Evolutionary conservation across 2,113 vertebrate species (phyloP).

Genomic region (Zosterops borbonicus): DNA sequence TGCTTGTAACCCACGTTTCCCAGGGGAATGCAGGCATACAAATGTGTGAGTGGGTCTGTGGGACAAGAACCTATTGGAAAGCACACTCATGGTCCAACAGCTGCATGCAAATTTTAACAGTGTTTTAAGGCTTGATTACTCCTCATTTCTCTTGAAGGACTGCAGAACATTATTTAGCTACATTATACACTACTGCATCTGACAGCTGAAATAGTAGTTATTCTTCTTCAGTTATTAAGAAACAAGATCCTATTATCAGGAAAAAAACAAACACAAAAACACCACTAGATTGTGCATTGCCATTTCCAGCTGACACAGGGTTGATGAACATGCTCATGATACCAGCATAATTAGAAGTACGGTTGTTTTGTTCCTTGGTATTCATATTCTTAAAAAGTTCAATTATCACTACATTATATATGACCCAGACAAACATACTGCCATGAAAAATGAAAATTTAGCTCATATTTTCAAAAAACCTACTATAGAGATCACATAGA

Average conservation of each 20-base stretch:
- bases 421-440: background rate
- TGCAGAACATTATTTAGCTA: background rate
- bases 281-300: background rate
- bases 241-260: background rate
- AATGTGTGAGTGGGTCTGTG: background rate
- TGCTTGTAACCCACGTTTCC: background rate
- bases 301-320: background rate
- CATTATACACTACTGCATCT: background rate
- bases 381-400: background rate
- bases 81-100: background rate
- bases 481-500: background rate
- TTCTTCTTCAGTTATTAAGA: background rate
- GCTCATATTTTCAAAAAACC: background rate
- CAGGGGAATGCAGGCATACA: fast-evolving
- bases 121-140: background rate
- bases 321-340: background rate
- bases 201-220: background rate
- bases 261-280: background rate
- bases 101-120: background rate
- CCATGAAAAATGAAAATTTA: background rate
- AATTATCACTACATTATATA: background rate
- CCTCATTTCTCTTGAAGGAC: background rate
- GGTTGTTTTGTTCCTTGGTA: background rate
- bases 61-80: background rate
- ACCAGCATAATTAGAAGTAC: background rate